A percentile compares a stretch with the other conserved stretches of the same genome.
Evolutionary conservation across 2,113 vertebrate species (phyloP).

Genomic region (Zosterops japonicus): DNA sequence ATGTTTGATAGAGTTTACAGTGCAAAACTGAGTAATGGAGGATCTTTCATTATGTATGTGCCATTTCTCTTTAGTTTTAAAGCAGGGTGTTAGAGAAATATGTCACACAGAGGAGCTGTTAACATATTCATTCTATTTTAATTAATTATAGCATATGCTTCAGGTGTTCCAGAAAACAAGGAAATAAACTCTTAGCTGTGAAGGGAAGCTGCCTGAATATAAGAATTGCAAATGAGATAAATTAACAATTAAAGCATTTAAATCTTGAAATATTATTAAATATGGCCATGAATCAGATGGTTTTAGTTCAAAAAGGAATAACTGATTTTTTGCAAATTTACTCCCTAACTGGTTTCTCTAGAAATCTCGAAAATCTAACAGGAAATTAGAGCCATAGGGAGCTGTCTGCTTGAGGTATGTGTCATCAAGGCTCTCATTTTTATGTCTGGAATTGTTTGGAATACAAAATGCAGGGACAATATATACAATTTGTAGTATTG

Average conservation of each 20-base stretch:
- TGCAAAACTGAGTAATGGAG: constrained; percentile 24
- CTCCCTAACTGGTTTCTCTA: neutral
- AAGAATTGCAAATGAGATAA: neutral
- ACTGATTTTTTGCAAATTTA: neutral
- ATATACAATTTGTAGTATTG: neutral
- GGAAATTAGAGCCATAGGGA: neutral
- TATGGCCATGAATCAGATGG: neutral
- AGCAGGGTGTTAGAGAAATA: constrained; percentile 47
- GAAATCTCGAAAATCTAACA: neutral
- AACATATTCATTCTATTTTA: constrained; percentile 64
- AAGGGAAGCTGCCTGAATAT: neutral
- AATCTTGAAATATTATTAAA: neutral
- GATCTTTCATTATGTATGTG: constrained; percentile 10
- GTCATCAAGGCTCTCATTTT: neutral
- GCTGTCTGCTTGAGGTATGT: neutral
- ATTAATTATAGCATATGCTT: constrained; percentile 61
- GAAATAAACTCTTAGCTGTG: neutral
- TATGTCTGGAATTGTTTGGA: neutral
- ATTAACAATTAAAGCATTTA: neutral
- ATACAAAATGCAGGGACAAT: neutral
- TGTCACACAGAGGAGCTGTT: constrained; percentile 56
- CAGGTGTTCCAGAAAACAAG: constrained; percentile 28
- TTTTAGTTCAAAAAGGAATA: neutral
- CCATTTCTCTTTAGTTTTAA: constrained; percentile 29
- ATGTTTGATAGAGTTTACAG: constrained; percentile 15